Percentiles rank a stretch among this genome's conserved stretches.
These are phyloP conservation scores for Eunapius fragilis DNA, from an alignment of 37 sponge, comb jelly and placozoan genomes.

Conservation along the genomic window DNA sequence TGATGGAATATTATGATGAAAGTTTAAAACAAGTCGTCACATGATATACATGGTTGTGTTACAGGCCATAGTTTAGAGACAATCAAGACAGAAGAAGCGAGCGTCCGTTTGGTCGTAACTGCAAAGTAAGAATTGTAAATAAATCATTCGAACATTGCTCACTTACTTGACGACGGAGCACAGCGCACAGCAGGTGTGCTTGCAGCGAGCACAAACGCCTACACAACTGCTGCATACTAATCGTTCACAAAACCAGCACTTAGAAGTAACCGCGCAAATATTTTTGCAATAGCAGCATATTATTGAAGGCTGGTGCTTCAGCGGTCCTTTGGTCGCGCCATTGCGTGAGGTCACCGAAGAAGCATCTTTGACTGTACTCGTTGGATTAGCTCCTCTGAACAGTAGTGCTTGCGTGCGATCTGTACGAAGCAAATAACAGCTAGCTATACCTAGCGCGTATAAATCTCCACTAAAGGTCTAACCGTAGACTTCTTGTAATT, in stretches of 20 bases:
- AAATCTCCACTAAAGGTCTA: not conserved
- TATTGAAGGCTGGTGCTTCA: not conserved
- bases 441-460: not conserved
- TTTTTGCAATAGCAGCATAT: not conserved
- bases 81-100: slow-evolving; percentile 40
- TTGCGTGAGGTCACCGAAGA: not conserved
- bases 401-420: slow-evolving; percentile 29
- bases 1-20: not conserved
- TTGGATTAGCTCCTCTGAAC: slow-evolving; percentile 35
- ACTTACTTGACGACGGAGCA: slow-evolving; percentile 67
- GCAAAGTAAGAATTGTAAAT: not conserved
- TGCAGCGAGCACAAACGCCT: slow-evolving; percentile 13
- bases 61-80: slow-evolving; percentile 18
- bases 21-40: not conserved
- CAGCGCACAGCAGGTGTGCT: slow-evolving; percentile 24
- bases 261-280: not conserved
- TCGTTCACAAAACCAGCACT: not conserved
- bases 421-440: not conserved
- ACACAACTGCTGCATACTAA: slow-evolving; percentile 8
- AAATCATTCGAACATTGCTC: not conserved
- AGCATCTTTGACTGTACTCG: not conserved
- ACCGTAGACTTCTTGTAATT: slow-evolving; percentile 64
- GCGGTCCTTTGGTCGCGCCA: not conserved
- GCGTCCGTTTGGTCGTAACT: slow-evolving; percentile 34
- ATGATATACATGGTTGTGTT: no score